Conservation (phyloP, 2,888 invertebrate genomes). For the Mesoligia furuncula region DNA sequence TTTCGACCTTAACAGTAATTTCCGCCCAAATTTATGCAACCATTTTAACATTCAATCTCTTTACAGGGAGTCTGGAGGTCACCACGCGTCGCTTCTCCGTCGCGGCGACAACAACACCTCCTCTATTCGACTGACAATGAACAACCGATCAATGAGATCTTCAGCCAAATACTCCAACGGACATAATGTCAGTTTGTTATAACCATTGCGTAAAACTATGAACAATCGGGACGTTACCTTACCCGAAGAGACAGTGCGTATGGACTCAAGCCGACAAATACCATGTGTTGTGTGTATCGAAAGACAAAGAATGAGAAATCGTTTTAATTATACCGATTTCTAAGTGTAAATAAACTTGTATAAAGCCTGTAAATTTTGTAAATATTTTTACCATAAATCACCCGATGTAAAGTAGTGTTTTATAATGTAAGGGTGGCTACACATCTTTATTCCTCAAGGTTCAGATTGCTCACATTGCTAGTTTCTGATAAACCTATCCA, state of each 20-base stretch:
- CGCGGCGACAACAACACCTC: slow-evolving; percentile 86
- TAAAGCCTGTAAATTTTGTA: slow-evolving; percentile 43
- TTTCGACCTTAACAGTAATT: not conserved
- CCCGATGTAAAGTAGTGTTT: slow-evolving; percentile 31
- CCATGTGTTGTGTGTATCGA: slow-evolving; percentile 74
- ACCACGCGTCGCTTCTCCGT: slow-evolving; percentile 83
- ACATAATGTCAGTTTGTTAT: slow-evolving; percentile 83
- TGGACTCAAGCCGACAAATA: slow-evolving; percentile 62
- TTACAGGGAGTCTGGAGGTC: slow-evolving; percentile 85
- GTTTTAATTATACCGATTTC: slow-evolving; percentile 61
- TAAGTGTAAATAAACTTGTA: slow-evolving; percentile 42
- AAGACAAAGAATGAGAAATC: slow-evolving; percentile 67
- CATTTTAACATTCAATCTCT: slow-evolving; percentile 16
- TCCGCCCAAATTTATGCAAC: not conserved
- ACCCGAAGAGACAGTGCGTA: slow-evolving; percentile 66
- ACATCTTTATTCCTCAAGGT: not conserved
- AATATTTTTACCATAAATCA: slow-evolving; percentile 30
- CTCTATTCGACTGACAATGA: slow-evolving; percentile 83
- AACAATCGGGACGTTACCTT: slow-evolving; percentile 55
- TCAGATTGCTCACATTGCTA: not conserved
- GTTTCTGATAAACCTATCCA: not conserved
- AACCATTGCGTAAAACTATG: slow-evolving; percentile 71
- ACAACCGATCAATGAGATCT: slow-evolving; percentile 80
- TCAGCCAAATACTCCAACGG: slow-evolving; percentile 85
- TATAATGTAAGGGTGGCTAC: slow-evolving; percentile 37